Conservation (phyloP, 2,797 vertebrate genomes). For the Odontamblyopus rebecca region DNA sequence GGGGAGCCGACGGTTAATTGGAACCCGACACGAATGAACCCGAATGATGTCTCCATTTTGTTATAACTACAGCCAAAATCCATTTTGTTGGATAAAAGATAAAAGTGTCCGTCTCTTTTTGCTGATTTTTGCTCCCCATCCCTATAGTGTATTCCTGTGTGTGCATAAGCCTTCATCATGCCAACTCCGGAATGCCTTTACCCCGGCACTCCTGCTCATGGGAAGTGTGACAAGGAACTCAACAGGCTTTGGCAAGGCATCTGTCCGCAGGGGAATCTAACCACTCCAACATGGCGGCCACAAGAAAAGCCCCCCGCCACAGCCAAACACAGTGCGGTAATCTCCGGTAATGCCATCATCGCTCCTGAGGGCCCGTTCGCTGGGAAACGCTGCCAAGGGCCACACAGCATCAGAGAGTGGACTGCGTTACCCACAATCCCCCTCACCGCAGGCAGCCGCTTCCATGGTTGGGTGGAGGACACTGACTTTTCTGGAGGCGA, state of each 20-base stretch:
- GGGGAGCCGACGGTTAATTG: too few relatives aligned
- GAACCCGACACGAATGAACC: too few relatives aligned
- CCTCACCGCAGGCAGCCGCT: constrained; percentile 44
- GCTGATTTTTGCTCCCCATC: constrained; percentile 11
- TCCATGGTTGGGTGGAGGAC: constrained; percentile 47
- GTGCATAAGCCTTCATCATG: constrained; percentile 35
- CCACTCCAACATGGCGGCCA: constrained; percentile 12
- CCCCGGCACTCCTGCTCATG: constrained; percentile 62
- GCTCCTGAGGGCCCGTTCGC: constrained; percentile 58
- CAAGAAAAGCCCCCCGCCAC: constrained; percentile 34
- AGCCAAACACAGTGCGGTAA: constrained; percentile 67
- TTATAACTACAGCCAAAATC: too few relatives aligned
- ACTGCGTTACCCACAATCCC: constrained; percentile 60
- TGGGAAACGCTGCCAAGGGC: constrained; percentile 57
- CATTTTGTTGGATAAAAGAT: too few relatives aligned
- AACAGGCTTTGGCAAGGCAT: constrained; percentile 73
- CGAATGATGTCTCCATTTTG: too few relatives aligned
- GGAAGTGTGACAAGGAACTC: constrained; percentile 73
- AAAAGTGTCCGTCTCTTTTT: constrained; percentile 1
- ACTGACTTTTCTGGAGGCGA: constrained; percentile 49
- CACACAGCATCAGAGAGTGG: constrained; percentile 61
- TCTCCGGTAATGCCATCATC: constrained; percentile 70
- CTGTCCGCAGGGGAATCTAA: constrained; percentile 62
- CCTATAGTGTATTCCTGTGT: constrained; percentile 3
- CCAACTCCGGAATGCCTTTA: constrained; percentile 57